These are phyloP conservation scores for Chrysolina americana DNA, from an alignment of 2,888 invertebrate species.

Conservation along the genomic window DNA sequence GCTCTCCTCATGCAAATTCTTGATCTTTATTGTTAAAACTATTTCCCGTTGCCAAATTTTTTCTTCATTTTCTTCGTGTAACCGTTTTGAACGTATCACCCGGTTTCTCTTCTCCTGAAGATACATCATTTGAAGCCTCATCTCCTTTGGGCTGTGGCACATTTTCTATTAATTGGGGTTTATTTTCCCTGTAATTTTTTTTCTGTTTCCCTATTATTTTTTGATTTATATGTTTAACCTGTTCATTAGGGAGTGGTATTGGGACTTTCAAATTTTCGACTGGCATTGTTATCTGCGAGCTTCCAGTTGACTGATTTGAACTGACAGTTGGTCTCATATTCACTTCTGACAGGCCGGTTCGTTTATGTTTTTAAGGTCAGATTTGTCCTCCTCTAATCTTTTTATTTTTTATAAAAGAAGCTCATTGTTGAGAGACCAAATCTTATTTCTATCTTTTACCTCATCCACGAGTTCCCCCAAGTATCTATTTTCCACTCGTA, in stretches of 20 bases:
- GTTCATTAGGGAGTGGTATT: background rate
- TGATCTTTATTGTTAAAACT: conserved; percentile 21
- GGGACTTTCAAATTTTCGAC: background rate
- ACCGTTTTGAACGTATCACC: conserved; percentile 16
- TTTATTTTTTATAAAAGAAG: conserved; percentile 22
- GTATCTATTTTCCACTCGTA: conserved; percentile 17
- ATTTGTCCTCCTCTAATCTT: too few species aligned
- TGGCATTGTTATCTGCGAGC: conserved; percentile 2
- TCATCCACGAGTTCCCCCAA: too few species aligned
- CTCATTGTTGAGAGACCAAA: conserved; percentile 23
- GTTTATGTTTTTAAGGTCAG: too few species aligned
- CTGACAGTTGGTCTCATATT: conserved; percentile 16
- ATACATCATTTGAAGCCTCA: conserved; percentile 20
- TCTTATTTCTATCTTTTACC: too few species aligned
- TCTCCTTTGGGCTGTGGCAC: conserved; percentile 9
- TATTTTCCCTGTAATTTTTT: too few species aligned
- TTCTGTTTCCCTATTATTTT: conserved; percentile 6
- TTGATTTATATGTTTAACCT: conserved; percentile 13
- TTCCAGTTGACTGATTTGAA: too few species aligned
- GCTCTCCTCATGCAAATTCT: conserved; percentile 24
- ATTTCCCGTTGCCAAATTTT: conserved; percentile 14
- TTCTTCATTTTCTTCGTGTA: conserved; percentile 16
- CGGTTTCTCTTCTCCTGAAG: background rate
- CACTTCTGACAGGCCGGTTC: conserved; percentile 12
- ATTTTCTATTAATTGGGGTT: conserved; percentile 19